Evolutionary conservation across 1,140 invertebrate genomes (phyloP), one percentile per base, ranked within the genome.

Genomic region (Nasonia vitripennis): DNA sequence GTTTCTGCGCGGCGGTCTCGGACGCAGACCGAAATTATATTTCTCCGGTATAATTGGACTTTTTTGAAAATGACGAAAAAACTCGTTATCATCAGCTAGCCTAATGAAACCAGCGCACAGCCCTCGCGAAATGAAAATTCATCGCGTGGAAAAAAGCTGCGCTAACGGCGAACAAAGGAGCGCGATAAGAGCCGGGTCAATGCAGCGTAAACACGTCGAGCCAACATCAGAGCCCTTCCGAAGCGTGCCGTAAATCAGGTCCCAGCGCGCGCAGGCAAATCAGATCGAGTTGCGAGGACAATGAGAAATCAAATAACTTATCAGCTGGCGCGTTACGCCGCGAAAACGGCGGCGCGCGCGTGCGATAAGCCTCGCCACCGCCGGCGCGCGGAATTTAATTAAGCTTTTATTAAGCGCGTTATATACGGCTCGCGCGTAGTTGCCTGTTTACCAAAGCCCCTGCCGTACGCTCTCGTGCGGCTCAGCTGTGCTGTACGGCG

Each of bases 371-470:
- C 17, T 62, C 20, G 17, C 55, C 55, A 62, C 55, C 51, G 17
- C 12, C 55, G 5, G 20, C 14, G 37, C 55, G 9, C 37, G 55
- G 82, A 77, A 83, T 83, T 78, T 78, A 83, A 83, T 83, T 83
- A 83, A 83, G 74, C 74, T 7, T 6, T 1, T 5, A 2, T 1
- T 3, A 20, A 0, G 34, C 34, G 34, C 34, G 27, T 37, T n/a
- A 62, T 5, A 27, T 27, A 1, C 27, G 27, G 17, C 17, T 4
- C 20, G 55, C 5, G 34, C 34, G 34, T 5, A 62, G 20, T 20
- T 41, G 74, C 37, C 34, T 78, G 62, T 77, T 78, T 77, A 83
- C 74, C 51, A 78, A 78, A 70, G 73, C 73, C 31, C 6, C 41
- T 45, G 41, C 37, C 7, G 7, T 41, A 45, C 31, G 27, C 68